A percentile compares a stretch with the other conserved stretches of the same genome.
phyloP scores from a whole-genome alignment of 2,888 invertebrate genomes.

The Hypercompe scribonia region DNA sequence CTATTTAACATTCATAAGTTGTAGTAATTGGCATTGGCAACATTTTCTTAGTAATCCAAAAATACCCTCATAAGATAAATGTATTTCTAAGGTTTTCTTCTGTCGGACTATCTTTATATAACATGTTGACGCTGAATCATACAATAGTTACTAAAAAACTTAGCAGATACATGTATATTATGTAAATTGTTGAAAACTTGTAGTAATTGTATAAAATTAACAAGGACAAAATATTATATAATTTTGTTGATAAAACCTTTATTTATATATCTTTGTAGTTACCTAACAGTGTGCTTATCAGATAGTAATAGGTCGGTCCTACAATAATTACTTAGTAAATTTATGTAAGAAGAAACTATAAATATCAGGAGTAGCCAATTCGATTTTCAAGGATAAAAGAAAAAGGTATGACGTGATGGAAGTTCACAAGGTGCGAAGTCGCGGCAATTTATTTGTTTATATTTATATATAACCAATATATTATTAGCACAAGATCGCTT shows the following conservation, averaged over 20 bases:
- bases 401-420: no score
- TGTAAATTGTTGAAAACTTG: neutral
- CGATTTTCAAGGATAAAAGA: neutral
- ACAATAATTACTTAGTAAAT: conserved; percentile 2
- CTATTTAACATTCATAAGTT: no score
- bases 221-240: neutral
- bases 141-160: neutral
- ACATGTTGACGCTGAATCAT: neutral
- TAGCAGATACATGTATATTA: neutral
- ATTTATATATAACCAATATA: no score
- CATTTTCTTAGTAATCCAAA: no score
- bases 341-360: neutral
- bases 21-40: no score
- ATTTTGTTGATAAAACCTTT: neutral
- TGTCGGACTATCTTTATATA: neutral
- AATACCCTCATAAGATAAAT: neutral
- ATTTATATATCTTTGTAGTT: neutral
- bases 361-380: neutral
- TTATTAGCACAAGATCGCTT: no score
- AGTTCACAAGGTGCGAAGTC: no score
- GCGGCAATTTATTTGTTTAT: no score
- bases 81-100: neutral
- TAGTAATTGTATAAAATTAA: neutral
- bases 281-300: neutral
- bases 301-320: neutral